These are phyloP conservation scores for Serripes groenlandicus DNA, from an alignment of 2,888 invertebrate species.

Conservation along the genomic window DNA sequence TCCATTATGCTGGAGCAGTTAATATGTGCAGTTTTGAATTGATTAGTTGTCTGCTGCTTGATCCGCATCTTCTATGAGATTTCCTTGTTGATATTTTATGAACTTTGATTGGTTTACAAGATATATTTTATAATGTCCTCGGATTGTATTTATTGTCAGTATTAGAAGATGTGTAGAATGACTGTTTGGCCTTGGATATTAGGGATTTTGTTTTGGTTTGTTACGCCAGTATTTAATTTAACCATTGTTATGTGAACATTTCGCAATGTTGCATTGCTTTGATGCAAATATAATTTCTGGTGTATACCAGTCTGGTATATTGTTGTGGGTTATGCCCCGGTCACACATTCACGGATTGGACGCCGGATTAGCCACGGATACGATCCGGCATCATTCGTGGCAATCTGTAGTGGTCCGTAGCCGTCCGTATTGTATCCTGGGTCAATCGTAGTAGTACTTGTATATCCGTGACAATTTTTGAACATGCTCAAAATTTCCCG, in stretches of 20 bases:
- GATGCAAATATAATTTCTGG: background rate
- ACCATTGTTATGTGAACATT: background rate
- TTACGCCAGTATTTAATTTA: background rate
- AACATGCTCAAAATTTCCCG: no score
- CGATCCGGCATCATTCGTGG: no score
- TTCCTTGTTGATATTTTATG: background rate
- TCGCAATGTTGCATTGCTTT: background rate
- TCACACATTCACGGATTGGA: no score
- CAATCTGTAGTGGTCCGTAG: no score
- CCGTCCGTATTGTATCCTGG: no score
- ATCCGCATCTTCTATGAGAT: background rate
- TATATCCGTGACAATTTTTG: no score
- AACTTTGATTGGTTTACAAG: background rate
- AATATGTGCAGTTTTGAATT: background rate
- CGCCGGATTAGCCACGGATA: no score
- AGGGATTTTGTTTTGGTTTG: background rate
- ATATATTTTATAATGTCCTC: background rate
- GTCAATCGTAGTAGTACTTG: no score
- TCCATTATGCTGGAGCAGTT: background rate
- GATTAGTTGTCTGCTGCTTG: background rate
- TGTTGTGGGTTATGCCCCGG: no score
- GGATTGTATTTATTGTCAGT: background rate
- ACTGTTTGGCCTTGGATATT: background rate
- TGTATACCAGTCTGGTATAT: slow-evolving; percentile 2
- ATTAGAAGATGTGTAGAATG: background rate